phyloP scores from a whole-genome alignment of 2,113 vertebrate genomes.

The Nothocercus julius region DNA sequence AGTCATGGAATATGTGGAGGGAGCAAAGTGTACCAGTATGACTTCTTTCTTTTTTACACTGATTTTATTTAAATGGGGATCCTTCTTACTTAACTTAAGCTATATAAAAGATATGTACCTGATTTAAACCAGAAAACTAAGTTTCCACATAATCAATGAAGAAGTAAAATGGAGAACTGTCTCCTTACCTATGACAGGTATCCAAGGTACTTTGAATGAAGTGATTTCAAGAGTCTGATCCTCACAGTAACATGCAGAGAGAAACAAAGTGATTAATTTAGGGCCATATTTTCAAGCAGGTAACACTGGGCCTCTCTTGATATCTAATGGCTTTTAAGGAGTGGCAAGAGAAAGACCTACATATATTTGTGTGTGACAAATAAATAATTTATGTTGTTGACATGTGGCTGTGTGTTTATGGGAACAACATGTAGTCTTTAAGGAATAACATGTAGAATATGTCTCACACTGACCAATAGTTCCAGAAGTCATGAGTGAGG shows the following conservation, averaged over 20 bases:
- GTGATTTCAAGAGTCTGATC: neutral
- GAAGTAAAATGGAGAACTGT: neutral
- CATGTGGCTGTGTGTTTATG: neutral
- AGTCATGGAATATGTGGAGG: neutral
- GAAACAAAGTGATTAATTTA: neutral
- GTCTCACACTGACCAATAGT: neutral
- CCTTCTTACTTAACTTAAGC: neutral
- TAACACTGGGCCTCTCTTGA: neutral
- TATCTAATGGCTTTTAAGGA: neutral
- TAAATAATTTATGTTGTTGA: neutral
- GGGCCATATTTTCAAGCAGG: neutral
- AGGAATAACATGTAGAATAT: neutral
- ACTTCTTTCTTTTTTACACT: neutral
- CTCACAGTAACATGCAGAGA: neutral
- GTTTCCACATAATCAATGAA: neutral
- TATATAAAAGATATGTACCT: neutral
- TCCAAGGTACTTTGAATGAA: neutral
- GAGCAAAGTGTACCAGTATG: neutral
- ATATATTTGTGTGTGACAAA: neutral
- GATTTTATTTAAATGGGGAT: neutral
- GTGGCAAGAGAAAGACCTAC: neutral
- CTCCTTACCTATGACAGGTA: neutral
- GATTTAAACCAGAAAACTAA: neutral
- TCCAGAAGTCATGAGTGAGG: neutral
- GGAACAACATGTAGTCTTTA: neutral